phyloP scores from a whole-genome alignment of 2,113 vertebrate genomes.

The Rafetus swinhoei region DNA sequence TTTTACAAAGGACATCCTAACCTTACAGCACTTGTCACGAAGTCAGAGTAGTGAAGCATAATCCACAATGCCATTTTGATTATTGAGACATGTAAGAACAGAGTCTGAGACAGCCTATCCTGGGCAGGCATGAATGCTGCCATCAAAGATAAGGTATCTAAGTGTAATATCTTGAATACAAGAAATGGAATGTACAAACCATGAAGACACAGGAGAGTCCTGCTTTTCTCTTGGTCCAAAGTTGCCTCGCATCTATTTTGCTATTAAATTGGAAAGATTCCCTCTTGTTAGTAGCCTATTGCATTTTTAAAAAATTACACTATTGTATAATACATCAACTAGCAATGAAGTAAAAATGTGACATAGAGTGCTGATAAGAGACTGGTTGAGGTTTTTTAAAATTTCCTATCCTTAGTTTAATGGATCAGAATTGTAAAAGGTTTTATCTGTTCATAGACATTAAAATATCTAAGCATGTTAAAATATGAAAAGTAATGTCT shows the following conservation, averaged over 20 bases:
- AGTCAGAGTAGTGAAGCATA: conserved; percentile 61
- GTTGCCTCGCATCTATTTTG: background rate
- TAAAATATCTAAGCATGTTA: background rate
- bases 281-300: background rate
- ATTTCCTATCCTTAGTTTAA: background rate
- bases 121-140: background rate
- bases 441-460: background rate
- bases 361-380: background rate
- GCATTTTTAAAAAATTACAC: background rate
- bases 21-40: conserved; percentile 61
- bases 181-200: background rate
- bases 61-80: conserved; percentile 64
- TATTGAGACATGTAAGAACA: conserved; percentile 67
- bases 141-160: conserved; percentile 50
- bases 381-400: background rate
- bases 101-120: conserved; percentile 40
- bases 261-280: background rate
- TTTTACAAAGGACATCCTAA: conserved; percentile 66
- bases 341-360: background rate
- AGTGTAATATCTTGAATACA: conserved; percentile 18
- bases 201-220: background rate
- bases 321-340: background rate
- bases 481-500: background rate
- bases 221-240: background rate
- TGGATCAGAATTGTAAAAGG: background rate